These are phyloP conservation scores for Microctonus hyperodae DNA, from an alignment of 2,888 invertebrate genomes.

Conservation along the genomic window DNA sequence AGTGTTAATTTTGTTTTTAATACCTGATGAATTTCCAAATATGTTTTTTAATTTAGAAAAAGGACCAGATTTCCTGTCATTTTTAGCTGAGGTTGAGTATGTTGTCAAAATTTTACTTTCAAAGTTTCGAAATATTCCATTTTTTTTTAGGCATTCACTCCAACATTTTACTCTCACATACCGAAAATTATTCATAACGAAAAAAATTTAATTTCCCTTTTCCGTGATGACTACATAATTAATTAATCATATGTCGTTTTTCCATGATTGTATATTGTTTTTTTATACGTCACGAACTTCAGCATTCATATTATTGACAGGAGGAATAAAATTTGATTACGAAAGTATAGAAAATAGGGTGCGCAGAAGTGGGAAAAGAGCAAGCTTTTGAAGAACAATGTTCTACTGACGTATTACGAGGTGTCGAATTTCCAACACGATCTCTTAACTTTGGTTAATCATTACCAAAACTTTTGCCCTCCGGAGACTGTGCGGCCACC, in stretches of 20 bases:
- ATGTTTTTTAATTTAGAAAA: constrained; percentile 46
- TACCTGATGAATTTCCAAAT: constrained; percentile 42
- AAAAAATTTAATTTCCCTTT: constrained; percentile 8
- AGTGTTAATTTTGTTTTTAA: constrained; percentile 30
- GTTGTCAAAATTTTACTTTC: constrained; percentile 1
- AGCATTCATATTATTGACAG: constrained; percentile 13
- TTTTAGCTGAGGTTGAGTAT: constrained; percentile 30
- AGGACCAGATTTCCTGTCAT: constrained; percentile 38
- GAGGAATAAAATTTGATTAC: constrained; percentile 6
- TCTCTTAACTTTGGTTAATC: constrained; percentile 53
- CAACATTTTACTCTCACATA: neutral
- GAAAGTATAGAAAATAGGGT: neutral
- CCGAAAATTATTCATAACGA: neutral
- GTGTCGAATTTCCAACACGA: constrained; percentile 40
- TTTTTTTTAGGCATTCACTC: neutral
- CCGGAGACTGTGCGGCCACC: constrained; percentile 48
- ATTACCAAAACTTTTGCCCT: constrained; percentile 56
- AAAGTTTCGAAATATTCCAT: neutral
- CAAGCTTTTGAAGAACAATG: neutral
- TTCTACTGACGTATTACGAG: constrained; percentile 30
- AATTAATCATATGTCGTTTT: neutral
- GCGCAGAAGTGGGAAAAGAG: neutral
- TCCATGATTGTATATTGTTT: constrained; percentile 17
- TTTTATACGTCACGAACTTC: neutral
- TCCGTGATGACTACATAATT: neutral